These are phyloP conservation scores for Crocodylus rhombifer DNA, from an alignment of 2,797 vertebrate species.

Conservation along the genomic window DNA sequence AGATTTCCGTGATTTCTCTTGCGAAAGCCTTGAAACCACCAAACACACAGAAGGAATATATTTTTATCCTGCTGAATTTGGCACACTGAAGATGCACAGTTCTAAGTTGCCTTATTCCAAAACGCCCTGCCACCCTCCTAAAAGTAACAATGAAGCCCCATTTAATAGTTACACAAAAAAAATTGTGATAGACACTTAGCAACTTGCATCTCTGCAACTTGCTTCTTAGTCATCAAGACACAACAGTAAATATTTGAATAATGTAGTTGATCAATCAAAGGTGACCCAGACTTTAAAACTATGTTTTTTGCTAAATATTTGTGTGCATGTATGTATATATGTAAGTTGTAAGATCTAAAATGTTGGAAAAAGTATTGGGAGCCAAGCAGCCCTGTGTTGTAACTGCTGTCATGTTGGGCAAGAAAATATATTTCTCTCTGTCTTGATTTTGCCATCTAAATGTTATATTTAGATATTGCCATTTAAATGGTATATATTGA, in stretches of 20 bases:
- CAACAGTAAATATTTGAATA: not conserved
- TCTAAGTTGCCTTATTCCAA: conserved; percentile 20
- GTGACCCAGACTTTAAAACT: not conserved
- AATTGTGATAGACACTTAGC: not conserved
- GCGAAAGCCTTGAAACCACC: not conserved
- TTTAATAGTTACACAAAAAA: not conserved
- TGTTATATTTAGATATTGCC: not conserved
- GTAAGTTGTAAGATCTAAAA: not conserved
- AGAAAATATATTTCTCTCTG: not conserved
- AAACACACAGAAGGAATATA: not conserved
- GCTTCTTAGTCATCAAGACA: not conserved
- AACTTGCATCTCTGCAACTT: not conserved
- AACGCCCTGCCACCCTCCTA: not conserved
- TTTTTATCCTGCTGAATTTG: conserved; percentile 60
- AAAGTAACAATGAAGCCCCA: not conserved
- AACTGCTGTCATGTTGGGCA: not conserved
- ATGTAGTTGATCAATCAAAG: not conserved
- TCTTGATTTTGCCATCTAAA: not conserved
- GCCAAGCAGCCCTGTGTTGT: not conserved
- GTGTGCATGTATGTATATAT: not conserved
- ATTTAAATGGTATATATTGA: too few relatives aligned
- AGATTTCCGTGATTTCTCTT: conserved; percentile 10
- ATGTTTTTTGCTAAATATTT: not conserved
- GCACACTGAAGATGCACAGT: not conserved
- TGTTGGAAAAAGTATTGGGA: not conserved